Percentiles rank a stretch among this genome's conserved stretches.
These are phyloP conservation scores for Malthinus seriepunctatus DNA, from an alignment of 2,888 invertebrate species.

Conservation along the genomic window DNA sequence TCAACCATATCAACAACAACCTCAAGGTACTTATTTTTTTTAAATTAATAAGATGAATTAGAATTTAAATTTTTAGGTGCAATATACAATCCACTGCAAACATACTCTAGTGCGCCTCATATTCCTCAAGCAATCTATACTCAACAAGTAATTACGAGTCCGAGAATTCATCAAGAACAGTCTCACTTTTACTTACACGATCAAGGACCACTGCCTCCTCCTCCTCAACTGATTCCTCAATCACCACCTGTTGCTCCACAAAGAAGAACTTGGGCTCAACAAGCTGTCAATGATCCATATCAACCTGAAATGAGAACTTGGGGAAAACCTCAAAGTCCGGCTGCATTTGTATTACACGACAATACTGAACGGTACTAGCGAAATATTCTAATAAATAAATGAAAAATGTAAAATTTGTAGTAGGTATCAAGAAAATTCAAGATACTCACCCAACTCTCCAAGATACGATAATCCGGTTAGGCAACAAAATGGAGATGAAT, in stretches of 20 bases:
- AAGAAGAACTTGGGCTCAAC: conserved; percentile 71
- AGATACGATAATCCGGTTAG: conserved; percentile 45
- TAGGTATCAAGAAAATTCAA: conserved; percentile 36
- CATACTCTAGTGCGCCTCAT: conserved; percentile 54
- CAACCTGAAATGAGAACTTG: conserved; percentile 50
- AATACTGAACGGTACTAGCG: conserved; percentile 41
- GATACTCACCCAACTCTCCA: conserved; percentile 34
- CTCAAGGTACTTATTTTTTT: too few species aligned
- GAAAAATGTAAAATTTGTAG: conserved; percentile 13
- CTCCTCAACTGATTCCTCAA: conserved; percentile 48
- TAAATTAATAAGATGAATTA: too few species aligned
- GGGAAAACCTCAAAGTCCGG: conserved; percentile 49
- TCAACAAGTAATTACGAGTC: conserved; percentile 50
- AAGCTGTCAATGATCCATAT: conserved; percentile 46
- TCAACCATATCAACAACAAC: conserved; percentile 60
- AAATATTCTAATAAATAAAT: neutral
- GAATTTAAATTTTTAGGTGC: conserved; percentile 28
- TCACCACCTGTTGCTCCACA: conserved; percentile 56
- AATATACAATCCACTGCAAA: conserved; percentile 46
- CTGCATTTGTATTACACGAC: conserved; percentile 71
- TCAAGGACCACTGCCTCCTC: conserved; percentile 56
- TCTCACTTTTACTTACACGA: conserved; percentile 80
- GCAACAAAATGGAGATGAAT: conserved; percentile 69
- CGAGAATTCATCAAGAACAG: conserved; percentile 37
- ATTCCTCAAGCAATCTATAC: conserved; percentile 61